Base-by-base conservation (phyloP, 1,140 invertebrate species). In the Euglossa dilemma region DNA sequence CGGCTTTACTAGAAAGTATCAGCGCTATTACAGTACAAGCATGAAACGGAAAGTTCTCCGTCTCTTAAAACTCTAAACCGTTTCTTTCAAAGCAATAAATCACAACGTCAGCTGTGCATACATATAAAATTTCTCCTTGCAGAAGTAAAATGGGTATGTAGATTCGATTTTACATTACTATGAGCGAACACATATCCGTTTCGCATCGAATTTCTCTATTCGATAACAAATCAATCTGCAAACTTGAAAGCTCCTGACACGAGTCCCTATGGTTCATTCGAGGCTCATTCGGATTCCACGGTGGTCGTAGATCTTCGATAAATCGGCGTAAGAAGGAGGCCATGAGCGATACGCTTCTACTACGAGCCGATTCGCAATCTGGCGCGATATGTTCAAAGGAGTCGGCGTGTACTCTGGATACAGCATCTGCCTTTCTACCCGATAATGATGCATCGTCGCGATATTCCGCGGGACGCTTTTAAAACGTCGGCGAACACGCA, bases 391-490 rank as follows among this genome's bases (percentile, higher is more conserved):
- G 63, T 18, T 76, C 2, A 71, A 71, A 71, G 54, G 71, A 45
- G 36, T 56, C 66, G 75, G 12, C 36, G 64, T 61, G 70, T 61
- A 86, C 76, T 57, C 43, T 28, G 36, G 28, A 66, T n/a, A 11
- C 67, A 56, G 54, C 74, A 73, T 86, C 84, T 73, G 50, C 85
- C 70, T 86, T 83, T 80, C 86, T 59, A 72, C 63, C 73, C 71
- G 80, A 87, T 87, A 87, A 87, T 75, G 75, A 87, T 87, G 85
- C 85, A 83, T 87, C 85, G 76, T 64, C 64, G 69, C 77, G 73
- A 87, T 87, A 79, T 61, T n/a, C 74, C 64, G 66, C 63, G 70
- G 45, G 85, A 63, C 75, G 28, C 59, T 71, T 79, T 43, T 28
- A 72, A 84, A 50, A 57, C 77, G 45, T 12, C 16, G 14, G 63